Evolutionary conservation across 2,888 invertebrate species (phyloP), one percentile per base, ranked within the genome.

Genomic region (Temnothorax rugatulus): DNA sequence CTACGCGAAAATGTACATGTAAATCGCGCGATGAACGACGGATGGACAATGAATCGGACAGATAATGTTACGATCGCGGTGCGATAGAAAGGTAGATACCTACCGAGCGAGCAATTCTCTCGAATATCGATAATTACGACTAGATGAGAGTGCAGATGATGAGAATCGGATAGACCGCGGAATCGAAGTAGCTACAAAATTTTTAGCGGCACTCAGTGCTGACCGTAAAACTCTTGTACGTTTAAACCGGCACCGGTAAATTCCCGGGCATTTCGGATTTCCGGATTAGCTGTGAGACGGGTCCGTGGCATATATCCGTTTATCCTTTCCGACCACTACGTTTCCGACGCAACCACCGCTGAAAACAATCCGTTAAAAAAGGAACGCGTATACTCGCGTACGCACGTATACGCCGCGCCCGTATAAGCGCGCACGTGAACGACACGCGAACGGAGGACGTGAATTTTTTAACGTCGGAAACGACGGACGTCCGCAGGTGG

Each of bases 261-360:
- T 87, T 79, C 64, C 77, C 75, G 77, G 79, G 74, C 75, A 87
- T 89, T 86, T 84, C 86, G 88, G 83, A 89, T 89, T 89, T 87
- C 82, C 85, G 89, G 89, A 89, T 89, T 89, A 89, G 83, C 76
- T 59, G 21, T 61, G 79, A 63, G 83, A 64, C 52, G 64, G 68
- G 29, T 61, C 18, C 18, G 47, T 47, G 29, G 68, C 77, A 71
- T 59, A 79, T 79, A 82, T 85, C 82, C 84, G 87, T 79, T 86
- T 79, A 41, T 64, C 34, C 63, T 34, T 66, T 41, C 66, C 69
- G 77, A 83, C 82, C 85, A 54, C 85, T 81, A 69, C 64, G 74
- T 13, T 68, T 68, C 77, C 79, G 85, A 66, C 74, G 63, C 75
- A 44, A 57, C 54, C 25, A 13, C 47, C 57, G 82, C 18, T 52